phyloP scores from a whole-genome alignment of 2,797 vertebrate species.

The Hydrocynus forskahlii region DNA sequence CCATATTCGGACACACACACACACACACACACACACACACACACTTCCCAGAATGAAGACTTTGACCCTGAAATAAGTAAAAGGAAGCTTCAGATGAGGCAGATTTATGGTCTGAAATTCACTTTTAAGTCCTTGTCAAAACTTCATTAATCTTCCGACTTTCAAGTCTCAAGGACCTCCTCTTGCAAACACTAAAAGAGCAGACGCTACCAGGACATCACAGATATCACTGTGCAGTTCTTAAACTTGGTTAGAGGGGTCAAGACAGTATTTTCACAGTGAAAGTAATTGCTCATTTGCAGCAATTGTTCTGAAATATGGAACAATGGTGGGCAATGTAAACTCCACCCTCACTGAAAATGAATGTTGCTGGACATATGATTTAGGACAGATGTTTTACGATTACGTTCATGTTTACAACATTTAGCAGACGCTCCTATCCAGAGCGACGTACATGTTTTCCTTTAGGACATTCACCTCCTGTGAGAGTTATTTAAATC shows the following conservation, averaged over 20 bases:
- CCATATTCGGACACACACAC: not conserved
- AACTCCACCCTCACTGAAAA: not conserved
- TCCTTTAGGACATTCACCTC: too few species aligned
- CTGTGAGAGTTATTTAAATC: too few species aligned
- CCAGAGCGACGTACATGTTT: too few species aligned
- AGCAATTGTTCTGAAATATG: not conserved
- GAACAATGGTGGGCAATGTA: not conserved
- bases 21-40: constrained; percentile 6
- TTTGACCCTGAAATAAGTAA: constrained; percentile 28
- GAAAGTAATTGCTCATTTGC: too few species aligned
- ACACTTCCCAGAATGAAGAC: constrained; percentile 1
- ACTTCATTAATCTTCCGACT: constrained; percentile 11
- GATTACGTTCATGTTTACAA: too few species aligned
- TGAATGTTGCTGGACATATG: not conserved
- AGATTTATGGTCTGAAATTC: constrained; percentile 31
- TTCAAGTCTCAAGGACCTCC: not conserved
- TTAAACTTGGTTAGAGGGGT: not conserved
- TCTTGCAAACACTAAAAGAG: not conserved
- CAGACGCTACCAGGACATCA: not conserved
- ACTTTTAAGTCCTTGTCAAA: constrained; percentile 42
- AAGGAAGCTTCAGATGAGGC: not conserved
- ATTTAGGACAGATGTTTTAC: too few species aligned
- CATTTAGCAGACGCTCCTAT: too few species aligned
- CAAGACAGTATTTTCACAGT: not conserved
- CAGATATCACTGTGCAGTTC: not conserved